Percentiles rank a stretch among this genome's conserved stretches.
Evolutionary conservation across 2,888 invertebrate genomes (phyloP).

Genomic region (Brachypalpus laphriformis): DNA sequence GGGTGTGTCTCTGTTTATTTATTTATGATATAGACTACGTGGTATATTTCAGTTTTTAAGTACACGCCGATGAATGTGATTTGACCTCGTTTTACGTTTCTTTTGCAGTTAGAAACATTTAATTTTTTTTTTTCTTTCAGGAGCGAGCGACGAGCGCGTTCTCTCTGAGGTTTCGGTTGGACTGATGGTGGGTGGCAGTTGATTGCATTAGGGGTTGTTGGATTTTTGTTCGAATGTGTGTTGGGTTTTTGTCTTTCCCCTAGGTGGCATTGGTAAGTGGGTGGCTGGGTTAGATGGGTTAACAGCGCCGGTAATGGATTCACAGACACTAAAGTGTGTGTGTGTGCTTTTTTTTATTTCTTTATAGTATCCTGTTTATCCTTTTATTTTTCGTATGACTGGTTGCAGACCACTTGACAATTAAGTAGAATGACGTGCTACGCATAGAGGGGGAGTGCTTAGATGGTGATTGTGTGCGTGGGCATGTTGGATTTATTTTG

Average conservation of each 20-base stretch:
- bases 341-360: constrained; percentile 29
- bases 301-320: constrained; percentile 60
- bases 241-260: constrained; percentile 28
- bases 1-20: constrained; percentile 70
- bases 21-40: constrained; percentile 70
- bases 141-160: constrained; percentile 74
- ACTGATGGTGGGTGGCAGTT: constrained; percentile 5
- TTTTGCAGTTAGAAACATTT: constrained; percentile 74
- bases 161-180: constrained; percentile 74
- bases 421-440: constrained; percentile 55
- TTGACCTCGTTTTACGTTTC: constrained; percentile 73
- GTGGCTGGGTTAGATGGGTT: constrained; percentile 25
- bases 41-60: constrained; percentile 47
- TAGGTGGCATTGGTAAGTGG: background rate
- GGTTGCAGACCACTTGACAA: constrained; percentile 70
- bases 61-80: constrained; percentile 63
- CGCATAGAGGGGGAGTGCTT: background rate
- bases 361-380: constrained; percentile 46
- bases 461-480: constrained; percentile 6
- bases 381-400: constrained; percentile 67
- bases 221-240: constrained; percentile 47
- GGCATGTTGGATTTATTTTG: background rate
- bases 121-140: constrained; percentile 76
- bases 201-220: constrained; percentile 47
- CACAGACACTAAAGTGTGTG: constrained; percentile 39